Percentiles rank a stretch among this genome's conserved stretches.
phyloP scores from a whole-genome alignment of 2,113 vertebrate genomes.

The Austrofundulus limnaeus region DNA sequence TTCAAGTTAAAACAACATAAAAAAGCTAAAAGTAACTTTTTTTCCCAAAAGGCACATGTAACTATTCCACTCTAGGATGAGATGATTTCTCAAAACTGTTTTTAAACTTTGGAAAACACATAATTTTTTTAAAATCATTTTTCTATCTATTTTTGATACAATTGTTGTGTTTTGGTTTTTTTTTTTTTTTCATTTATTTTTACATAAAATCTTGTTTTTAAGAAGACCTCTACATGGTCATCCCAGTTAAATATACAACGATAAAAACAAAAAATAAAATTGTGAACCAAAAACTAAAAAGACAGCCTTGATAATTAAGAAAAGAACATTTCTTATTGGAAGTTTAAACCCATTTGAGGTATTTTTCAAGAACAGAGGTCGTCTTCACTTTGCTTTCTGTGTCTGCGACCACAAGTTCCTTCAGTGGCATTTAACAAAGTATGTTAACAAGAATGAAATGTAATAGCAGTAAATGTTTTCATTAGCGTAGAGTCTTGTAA shows the following conservation, averaged over 20 bases:
- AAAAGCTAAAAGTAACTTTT: constrained; percentile 31
- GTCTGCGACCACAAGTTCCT: not conserved
- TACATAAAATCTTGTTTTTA: not conserved
- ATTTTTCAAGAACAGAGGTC: not conserved
- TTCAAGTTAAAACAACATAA: too few species aligned
- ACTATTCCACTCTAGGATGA: constrained; percentile 25
- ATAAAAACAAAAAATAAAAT: not conserved
- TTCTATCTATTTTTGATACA: too few species aligned
- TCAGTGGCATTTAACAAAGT: not conserved
- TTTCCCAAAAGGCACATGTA: constrained; percentile 64
- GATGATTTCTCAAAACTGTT: constrained; percentile 2
- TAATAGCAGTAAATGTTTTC: not conserved
- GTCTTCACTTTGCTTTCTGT: not conserved
- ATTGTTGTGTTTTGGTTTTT: too few species aligned
- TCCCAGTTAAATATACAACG: too few species aligned
- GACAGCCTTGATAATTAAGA: constrained; percentile 3
- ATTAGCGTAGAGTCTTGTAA: not conserved
- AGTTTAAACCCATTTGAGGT: constrained; percentile 19
- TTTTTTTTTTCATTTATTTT: too few species aligned
- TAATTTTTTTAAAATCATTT: too few species aligned
- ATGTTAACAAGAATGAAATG: not conserved
- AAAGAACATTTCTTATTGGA: not conserved
- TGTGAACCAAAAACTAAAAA: not conserved
- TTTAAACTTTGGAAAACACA: not conserved
- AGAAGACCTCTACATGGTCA: not conserved